Evolutionary conservation across 2,888 invertebrate genomes (phyloP).

Genomic region (Ophion costatus): DNA sequence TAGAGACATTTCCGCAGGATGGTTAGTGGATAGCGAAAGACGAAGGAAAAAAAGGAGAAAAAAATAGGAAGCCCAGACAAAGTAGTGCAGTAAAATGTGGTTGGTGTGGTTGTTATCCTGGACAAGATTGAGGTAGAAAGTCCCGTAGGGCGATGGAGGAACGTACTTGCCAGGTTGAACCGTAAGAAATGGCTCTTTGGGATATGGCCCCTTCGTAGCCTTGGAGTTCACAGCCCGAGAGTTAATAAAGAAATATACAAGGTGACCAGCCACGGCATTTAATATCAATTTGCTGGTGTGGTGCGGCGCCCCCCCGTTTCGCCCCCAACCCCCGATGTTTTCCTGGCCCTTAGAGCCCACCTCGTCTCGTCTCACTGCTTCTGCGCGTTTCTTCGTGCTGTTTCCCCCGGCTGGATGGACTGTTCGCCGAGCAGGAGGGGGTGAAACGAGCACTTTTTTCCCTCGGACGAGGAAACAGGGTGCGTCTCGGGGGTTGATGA

Average conservation of each 20-base stretch:
- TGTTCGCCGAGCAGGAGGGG: slow-evolving; percentile 10
- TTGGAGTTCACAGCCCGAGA: slow-evolving; percentile 64
- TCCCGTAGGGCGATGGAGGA: slow-evolving; percentile 32
- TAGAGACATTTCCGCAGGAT: slow-evolving; percentile 55
- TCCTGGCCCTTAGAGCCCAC: slow-evolving; percentile 60
- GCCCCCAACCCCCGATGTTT: slow-evolving; percentile 30
- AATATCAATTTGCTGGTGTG: slow-evolving; percentile 80
- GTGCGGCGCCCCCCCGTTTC: slow-evolving; percentile 70
- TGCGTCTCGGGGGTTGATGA: slow-evolving; percentile 24
- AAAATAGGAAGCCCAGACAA: slow-evolving; percentile 36
- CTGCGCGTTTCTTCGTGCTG: slow-evolving; percentile 51
- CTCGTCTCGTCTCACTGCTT: slow-evolving; percentile 56
- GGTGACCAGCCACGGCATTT: slow-evolving; percentile 81
- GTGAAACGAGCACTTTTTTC: slow-evolving; percentile 15
- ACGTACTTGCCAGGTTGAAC: slow-evolving; percentile 64
- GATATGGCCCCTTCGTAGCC: slow-evolving; percentile 61
- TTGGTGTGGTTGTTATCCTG: slow-evolving; percentile 37
- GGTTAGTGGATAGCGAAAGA: slow-evolving; percentile 24
- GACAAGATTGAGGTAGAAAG: slow-evolving; percentile 46
- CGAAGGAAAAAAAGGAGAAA: slow-evolving; percentile 14
- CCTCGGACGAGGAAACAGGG: slow-evolving; percentile 44
- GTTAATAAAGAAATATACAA: slow-evolving; percentile 82
- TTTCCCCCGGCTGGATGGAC: slow-evolving; percentile 36
- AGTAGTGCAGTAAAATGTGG: slow-evolving; percentile 52
- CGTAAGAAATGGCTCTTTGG: slow-evolving; percentile 68